phyloP scores from a whole-genome alignment of 2,888 invertebrate genomes.

The Choristoneura rosaceana region DNA sequence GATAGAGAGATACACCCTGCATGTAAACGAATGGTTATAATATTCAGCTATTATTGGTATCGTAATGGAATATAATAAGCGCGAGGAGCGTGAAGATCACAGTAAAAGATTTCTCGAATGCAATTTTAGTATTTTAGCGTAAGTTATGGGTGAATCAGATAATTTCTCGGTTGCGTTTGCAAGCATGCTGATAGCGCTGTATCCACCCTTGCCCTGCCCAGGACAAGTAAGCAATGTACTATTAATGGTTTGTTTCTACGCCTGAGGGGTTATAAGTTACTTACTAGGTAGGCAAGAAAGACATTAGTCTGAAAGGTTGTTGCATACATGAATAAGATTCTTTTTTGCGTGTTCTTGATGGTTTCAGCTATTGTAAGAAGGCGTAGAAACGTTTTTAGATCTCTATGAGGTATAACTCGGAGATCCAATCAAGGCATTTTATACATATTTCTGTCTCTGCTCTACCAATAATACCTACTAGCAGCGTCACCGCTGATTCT shows the following conservation, averaged over 20 bases:
- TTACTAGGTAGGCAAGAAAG: not conserved
- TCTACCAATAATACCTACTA: no score
- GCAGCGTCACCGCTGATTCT: no score
- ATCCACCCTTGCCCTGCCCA: constrained; percentile 58
- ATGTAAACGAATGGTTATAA: constrained; percentile 66
- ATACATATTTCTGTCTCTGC: no score
- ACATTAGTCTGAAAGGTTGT: not conserved
- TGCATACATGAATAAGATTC: not conserved
- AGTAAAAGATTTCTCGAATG: constrained; percentile 78
- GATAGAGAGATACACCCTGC: constrained; percentile 60
- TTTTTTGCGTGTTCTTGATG: not conserved
- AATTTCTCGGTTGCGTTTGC: constrained; percentile 74
- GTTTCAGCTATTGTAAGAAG: constrained; percentile 4
- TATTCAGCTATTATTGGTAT: constrained; percentile 78
- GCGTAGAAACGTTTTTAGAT: not conserved
- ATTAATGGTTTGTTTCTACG: constrained; percentile 6
- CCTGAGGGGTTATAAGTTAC: constrained; percentile 1
- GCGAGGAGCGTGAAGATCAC: constrained; percentile 84
- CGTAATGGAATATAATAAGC: constrained; percentile 83
- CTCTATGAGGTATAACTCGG: not conserved
- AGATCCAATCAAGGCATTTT: not conserved
- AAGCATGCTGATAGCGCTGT: constrained; percentile 73
- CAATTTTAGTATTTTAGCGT: constrained; percentile 82
- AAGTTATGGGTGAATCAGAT: constrained; percentile 83
- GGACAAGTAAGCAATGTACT: constrained; percentile 18